These are phyloP conservation scores for Tetrapedia diversipes DNA, from an alignment of 2,888 invertebrate genomes.

Conservation along the genomic window DNA sequence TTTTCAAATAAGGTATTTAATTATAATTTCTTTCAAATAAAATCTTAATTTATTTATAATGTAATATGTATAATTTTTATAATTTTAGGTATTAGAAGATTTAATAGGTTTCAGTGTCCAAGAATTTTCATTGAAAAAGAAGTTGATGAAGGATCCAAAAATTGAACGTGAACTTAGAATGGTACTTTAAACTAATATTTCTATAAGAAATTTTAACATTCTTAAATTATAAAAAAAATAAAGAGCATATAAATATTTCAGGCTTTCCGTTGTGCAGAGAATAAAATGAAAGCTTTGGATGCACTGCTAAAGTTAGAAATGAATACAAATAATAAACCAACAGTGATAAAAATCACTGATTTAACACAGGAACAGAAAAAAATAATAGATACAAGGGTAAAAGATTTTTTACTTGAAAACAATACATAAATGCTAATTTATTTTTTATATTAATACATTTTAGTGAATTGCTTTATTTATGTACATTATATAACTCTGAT, in stretches of 20 bases:
- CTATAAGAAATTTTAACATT: constrained; percentile 2
- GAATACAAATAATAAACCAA: constrained; percentile 58
- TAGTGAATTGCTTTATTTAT: background rate
- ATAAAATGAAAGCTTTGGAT: constrained; percentile 70
- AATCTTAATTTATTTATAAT: background rate
- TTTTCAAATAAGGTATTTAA: constrained; percentile 84
- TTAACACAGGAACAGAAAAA: constrained; percentile 66
- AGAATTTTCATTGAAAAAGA: constrained; percentile 76
- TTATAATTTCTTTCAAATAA: constrained; percentile 17
- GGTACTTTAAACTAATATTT: constrained; percentile 23
- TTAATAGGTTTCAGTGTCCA: constrained; percentile 74
- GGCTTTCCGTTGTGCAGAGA: constrained; percentile 74
- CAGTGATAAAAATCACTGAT: constrained; percentile 63
- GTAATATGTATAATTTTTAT: background rate
- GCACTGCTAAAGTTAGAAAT: constrained; percentile 75
- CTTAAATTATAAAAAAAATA: background rate
- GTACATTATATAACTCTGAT: background rate
- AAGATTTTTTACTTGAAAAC: constrained; percentile 32
- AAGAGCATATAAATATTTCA: constrained; percentile 49
- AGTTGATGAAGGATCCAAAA: constrained; percentile 74
- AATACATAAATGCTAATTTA: background rate
- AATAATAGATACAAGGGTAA: constrained; percentile 52
- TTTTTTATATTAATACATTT: background rate
- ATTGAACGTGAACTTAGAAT: constrained; percentile 70
- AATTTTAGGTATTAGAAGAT: constrained; percentile 74